A percentile compares a stretch with the other conserved stretches of the same genome.
Evolutionary conservation across 2,113 vertebrate genomes (phyloP).

Genomic region (Nothocercus julius): DNA sequence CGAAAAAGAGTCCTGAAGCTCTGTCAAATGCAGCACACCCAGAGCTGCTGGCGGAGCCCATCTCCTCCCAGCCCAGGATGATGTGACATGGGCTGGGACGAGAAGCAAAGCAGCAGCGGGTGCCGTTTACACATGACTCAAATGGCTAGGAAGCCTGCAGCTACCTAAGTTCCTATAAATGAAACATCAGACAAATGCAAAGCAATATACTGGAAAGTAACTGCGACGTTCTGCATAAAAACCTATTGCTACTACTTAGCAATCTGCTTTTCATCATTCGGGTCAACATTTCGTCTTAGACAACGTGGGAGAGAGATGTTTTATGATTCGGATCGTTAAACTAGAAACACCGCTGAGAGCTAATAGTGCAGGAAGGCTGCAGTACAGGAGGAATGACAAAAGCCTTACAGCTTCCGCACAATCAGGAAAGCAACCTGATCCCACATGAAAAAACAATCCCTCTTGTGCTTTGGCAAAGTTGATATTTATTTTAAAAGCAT

Average conservation of each 20-base stretch:
- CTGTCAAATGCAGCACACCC: background rate
- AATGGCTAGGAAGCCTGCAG: background rate
- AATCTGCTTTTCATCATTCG: background rate
- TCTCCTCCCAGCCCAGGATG: background rate
- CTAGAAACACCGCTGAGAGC: conserved; percentile 10
- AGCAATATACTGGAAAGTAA: background rate
- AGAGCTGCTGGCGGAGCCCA: background rate
- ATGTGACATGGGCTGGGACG: background rate
- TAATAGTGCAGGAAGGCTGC: conserved; percentile 5
- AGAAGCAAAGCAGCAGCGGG: background rate
- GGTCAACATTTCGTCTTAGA: background rate
- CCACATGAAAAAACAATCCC: background rate
- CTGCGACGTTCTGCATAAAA: background rate
- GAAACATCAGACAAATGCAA: background rate
- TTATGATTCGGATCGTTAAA: conserved; percentile 18
- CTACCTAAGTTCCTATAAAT: background rate
- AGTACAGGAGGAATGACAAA: background rate
- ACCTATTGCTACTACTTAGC: background rate
- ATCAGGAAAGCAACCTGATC: background rate
- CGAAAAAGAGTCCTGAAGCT: background rate
- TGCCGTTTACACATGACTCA: background rate
- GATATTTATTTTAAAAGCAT: conserved; percentile 32
- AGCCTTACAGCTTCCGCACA: background rate
- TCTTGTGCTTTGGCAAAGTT: background rate
- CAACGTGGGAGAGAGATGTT: background rate